phyloP scores from a whole-genome alignment of 2,797 vertebrate genomes.

The Cynopterus sphinx region DNA sequence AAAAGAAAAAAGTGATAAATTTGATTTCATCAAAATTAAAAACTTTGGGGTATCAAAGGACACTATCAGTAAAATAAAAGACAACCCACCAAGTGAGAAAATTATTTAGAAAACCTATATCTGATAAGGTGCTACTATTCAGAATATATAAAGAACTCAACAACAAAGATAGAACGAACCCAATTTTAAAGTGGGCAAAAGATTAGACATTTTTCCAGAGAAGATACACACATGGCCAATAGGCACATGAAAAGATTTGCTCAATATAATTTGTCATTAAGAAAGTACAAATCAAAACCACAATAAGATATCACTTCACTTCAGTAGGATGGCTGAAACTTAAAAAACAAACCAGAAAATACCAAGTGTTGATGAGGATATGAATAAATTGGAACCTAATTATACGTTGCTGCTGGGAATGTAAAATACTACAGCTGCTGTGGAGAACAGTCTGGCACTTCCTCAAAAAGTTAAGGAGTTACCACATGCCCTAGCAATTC shows the following conservation, averaged over 20 bases:
- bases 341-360: neutral
- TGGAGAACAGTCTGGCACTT: neutral
- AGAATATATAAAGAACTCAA: neutral
- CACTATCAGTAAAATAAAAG: neutral
- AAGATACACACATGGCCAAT: neutral
- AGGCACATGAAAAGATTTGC: neutral
- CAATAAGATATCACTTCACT: neutral
- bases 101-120: neutral
- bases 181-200: neutral
- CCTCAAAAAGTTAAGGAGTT: neutral
- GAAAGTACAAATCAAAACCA: neutral
- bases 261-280: neutral
- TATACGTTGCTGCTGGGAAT: neutral
- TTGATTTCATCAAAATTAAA: slow-evolving; percentile 28
- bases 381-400: neutral
- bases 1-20: slow-evolving; percentile 3
- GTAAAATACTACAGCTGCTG: neutral
- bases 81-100: neutral
- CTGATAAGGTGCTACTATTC: neutral
- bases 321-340: neutral
- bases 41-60: neutral
- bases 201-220: neutral
- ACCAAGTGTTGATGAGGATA: neutral
- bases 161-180: neutral
- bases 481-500: neutral